Percentiles rank a stretch among this genome's conserved stretches.
phyloP scores from a whole-genome alignment of 2,113 vertebrate genomes.

The Rhynchomys soricoides region DNA sequence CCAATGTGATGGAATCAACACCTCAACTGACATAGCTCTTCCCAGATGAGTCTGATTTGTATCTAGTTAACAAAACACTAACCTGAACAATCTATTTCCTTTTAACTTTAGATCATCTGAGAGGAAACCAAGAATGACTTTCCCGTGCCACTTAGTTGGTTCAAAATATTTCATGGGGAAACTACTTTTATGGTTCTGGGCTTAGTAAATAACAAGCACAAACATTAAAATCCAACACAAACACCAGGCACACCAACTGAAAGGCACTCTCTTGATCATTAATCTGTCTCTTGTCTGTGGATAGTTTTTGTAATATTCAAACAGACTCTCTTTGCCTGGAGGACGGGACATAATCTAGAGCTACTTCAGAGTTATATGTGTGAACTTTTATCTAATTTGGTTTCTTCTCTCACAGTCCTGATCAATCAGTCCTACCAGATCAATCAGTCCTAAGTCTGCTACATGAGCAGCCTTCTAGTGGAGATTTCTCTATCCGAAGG shows the following conservation, averaged over 20 bases:
- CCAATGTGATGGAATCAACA: not conserved
- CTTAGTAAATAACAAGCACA: not conserved
- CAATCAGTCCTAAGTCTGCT: not conserved
- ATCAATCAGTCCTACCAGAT: not conserved
- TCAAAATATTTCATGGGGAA: slow-evolving; percentile 1
- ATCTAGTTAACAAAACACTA: not conserved
- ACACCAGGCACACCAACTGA: not conserved
- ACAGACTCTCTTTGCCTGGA: not conserved
- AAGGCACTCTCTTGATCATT: not conserved
- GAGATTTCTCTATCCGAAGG: not conserved
- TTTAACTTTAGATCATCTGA: not conserved
- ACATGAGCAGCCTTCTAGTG: not conserved
- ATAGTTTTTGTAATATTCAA: not conserved
- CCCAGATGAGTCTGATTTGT: not conserved
- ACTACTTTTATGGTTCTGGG: not conserved
- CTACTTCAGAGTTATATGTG: not conserved
- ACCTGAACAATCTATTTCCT: not conserved
- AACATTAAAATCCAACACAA: not conserved
- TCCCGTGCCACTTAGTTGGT: not conserved
- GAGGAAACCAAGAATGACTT: not conserved
- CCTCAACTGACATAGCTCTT: not conserved
- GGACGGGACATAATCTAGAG: not conserved
- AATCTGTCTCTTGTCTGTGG: not conserved
- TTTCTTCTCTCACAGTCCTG: not conserved
- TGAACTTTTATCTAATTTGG: not conserved